phyloP scores from a whole-genome alignment of 2,113 vertebrate genomes.

The Tamias sibiricus region DNA sequence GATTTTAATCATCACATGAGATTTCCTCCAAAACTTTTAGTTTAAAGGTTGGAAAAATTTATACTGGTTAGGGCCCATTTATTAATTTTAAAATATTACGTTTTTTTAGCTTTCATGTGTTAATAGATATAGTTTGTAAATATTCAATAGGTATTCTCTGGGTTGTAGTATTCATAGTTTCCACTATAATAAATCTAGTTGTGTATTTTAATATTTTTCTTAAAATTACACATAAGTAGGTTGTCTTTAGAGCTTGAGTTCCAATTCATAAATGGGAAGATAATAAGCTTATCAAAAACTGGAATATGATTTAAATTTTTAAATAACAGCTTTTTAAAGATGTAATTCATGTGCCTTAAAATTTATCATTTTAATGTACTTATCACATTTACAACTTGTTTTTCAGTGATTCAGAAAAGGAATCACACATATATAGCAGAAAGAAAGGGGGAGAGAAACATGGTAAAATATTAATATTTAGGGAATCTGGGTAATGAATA shows the following conservation, averaged over 20 bases:
- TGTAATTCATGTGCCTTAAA: neutral
- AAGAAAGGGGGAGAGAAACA: neutral
- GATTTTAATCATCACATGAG: constrained; percentile 33
- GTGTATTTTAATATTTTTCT: constrained; percentile 31
- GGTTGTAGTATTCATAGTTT: neutral
- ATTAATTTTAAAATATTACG: neutral
- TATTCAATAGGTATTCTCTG: constrained; percentile 17
- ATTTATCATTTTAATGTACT: neutral
- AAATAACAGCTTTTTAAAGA: constrained; percentile 38
- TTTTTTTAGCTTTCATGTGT: neutral
- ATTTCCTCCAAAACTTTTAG: constrained; percentile 17
- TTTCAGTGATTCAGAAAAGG: neutral
- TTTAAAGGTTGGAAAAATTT: neutral
- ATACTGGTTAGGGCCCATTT: neutral
- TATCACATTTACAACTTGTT: neutral
- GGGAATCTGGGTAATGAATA: neutral
- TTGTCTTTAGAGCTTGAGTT: constrained; percentile 32
- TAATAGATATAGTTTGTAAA: constrained; percentile 32
- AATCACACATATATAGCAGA: neutral
- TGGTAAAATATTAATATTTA: neutral
- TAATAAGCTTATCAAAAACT: constrained; percentile 41
- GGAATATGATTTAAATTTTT: constrained; percentile 10
- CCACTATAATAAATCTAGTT: neutral
- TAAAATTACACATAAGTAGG: neutral
- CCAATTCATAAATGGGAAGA: neutral